A percentile compares a stretch with the other conserved stretches of the same genome.
These are phyloP conservation scores for Diplogasteroides magnus DNA, from an alignment of 1,140 invertebrate genomes.

Conservation along the genomic window DNA sequence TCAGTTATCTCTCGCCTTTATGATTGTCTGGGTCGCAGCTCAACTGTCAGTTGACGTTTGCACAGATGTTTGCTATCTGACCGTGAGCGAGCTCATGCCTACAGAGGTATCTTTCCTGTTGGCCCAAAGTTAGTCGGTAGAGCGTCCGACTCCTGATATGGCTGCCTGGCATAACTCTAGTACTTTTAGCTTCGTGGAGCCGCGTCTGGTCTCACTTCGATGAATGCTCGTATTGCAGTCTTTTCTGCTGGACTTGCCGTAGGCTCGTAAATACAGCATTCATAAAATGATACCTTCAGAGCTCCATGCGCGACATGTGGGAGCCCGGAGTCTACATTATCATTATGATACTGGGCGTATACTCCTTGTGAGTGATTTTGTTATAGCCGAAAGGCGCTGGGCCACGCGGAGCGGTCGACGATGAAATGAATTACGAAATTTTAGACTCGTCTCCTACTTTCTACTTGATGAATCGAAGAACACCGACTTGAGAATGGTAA, in stretches of 20 bases:
- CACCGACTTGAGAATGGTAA: too few species aligned
- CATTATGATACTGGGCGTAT: background rate
- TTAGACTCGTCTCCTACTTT: background rate
- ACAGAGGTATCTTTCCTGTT: too few species aligned
- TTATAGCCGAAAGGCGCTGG: too few species aligned
- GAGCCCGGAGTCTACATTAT: background rate
- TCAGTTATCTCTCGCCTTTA: background rate
- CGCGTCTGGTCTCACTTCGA: background rate
- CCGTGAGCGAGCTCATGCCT: background rate
- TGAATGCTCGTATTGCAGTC: background rate
- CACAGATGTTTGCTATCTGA: background rate
- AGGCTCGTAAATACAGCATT: background rate
- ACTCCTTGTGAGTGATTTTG: background rate
- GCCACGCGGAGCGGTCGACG: too few species aligned
- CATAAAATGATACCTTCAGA: background rate
- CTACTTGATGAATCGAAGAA: background rate
- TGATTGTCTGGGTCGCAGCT: background rate
- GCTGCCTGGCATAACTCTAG: background rate
- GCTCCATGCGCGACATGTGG: background rate
- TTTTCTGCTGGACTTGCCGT: background rate
- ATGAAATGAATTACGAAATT: background rate
- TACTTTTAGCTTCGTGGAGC: background rate
- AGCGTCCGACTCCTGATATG: background rate
- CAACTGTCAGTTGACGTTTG: background rate
- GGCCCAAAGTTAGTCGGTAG: background rate